A percentile compares a stretch with the other conserved stretches of the same genome.
These are phyloP conservation scores for Strix uralensis DNA, from an alignment of 2,113 vertebrate genomes.

Conservation along the genomic window DNA sequence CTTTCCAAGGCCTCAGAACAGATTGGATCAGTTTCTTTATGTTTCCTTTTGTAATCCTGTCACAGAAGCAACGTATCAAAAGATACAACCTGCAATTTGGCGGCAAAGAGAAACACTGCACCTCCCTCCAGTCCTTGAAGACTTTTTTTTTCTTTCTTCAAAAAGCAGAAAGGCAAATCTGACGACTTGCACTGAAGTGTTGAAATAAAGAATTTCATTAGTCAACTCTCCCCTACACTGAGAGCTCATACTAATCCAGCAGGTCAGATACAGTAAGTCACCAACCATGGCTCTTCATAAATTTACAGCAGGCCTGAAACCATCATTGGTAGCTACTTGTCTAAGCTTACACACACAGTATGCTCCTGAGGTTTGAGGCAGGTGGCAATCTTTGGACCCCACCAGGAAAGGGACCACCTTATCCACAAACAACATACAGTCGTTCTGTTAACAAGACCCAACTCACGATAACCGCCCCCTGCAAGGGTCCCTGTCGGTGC, in stretches of 20 bases:
- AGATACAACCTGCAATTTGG: conserved; percentile 53
- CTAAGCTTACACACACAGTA: neutral
- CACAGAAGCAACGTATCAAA: conserved; percentile 14
- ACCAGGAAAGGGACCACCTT: neutral
- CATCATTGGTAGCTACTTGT: neutral
- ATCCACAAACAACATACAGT: neutral
- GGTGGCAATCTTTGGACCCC: neutral
- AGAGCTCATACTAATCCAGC: neutral
- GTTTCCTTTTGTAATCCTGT: conserved; percentile 45
- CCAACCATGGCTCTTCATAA: neutral
- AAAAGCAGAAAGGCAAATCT: conserved; percentile 7
- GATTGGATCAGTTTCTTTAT: conserved; percentile 56
- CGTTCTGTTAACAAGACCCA: neutral
- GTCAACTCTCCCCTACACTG: neutral
- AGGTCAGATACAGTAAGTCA: neutral
- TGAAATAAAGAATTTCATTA: conserved; percentile 32
- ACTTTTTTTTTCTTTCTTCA: neutral
- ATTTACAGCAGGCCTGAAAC: neutral
- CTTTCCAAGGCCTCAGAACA: conserved; percentile 20
- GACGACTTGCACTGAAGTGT: neutral
- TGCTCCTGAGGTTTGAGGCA: neutral
- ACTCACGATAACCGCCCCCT: neutral
- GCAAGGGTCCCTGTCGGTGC: neutral
- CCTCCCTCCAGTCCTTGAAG: conserved; percentile 55
- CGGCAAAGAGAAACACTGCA: neutral